A percentile compares a stretch with the other conserved stretches of the same genome.
Conservation (phyloP, 2,797 vertebrate species). For the Enteromius argenteus region DNA sequence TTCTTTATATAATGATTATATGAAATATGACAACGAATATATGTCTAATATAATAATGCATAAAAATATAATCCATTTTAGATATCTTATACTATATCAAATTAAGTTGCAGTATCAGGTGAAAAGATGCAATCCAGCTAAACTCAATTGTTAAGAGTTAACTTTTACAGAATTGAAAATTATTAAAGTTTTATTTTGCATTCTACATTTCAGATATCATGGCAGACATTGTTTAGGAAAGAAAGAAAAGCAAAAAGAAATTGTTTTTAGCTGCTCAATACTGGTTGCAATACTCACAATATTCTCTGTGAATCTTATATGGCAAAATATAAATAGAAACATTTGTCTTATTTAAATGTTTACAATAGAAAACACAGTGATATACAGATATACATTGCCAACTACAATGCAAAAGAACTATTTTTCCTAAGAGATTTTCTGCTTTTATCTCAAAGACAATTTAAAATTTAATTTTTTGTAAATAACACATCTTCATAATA, state of each 20-base stretch:
- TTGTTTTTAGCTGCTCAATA: no score
- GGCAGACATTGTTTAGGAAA: background rate
- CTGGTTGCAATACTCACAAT: no score
- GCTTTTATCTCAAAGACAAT: background rate
- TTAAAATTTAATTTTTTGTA: background rate
- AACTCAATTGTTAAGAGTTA: background rate
- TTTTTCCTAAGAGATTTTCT: background rate
- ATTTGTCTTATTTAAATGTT: no score
- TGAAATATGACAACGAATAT: background rate
- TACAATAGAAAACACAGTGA: no score
- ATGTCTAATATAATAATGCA: no score
- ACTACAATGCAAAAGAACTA: background rate
- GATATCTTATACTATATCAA: background rate
- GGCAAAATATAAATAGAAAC: no score
- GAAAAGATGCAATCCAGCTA: background rate
- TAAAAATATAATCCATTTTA: background rate
- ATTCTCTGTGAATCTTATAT: no score
- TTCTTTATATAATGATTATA: background rate
- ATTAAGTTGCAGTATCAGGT: background rate
- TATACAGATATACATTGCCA: no score
- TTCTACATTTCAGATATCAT: background rate
- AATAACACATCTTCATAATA: background rate
- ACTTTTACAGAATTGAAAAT: background rate
- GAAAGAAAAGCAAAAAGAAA: no score
- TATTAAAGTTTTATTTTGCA: background rate